phyloP scores from a whole-genome alignment of 2,113 vertebrate species.

The Leuciscus idus region DNA sequence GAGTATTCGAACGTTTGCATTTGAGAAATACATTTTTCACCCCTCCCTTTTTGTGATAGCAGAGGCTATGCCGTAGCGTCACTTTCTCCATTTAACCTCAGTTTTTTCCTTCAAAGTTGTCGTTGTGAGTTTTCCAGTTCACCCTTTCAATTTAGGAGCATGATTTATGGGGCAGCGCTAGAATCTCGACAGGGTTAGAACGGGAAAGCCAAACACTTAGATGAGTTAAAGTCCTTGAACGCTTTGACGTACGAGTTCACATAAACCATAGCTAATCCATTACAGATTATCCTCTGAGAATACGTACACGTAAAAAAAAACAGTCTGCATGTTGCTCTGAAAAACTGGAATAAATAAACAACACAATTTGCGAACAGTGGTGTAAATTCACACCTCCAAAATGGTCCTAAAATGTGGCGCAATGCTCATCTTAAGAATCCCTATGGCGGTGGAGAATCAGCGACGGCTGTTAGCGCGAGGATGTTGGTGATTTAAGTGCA shows the following conservation, averaged over 20 bases:
- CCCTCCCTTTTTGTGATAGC: background rate
- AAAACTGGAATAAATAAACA: constrained; percentile 49
- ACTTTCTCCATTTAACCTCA: constrained; percentile 44
- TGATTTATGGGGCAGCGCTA: constrained; percentile 41
- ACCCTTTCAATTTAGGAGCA: constrained; percentile 20
- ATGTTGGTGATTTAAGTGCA: constrained; percentile 36
- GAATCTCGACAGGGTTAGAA: constrained; percentile 16
- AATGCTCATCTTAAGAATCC: background rate
- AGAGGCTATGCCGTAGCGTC: constrained; percentile 24
- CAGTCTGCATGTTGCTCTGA: background rate
- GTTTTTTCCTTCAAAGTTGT: constrained; percentile 1
- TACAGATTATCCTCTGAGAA: constrained; percentile 38
- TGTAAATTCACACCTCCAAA: constrained; percentile 30
- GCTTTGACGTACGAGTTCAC: constrained; percentile 27
- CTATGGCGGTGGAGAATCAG: constrained; percentile 30
- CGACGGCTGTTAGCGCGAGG: constrained; percentile 11
- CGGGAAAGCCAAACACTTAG: constrained; percentile 17
- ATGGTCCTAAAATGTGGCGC: constrained; percentile 20
- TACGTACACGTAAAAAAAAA: constrained; percentile 35
- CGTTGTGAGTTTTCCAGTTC: constrained; percentile 37
- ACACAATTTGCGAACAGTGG: constrained; percentile 19
- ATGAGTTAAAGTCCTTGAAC: constrained; percentile 37
- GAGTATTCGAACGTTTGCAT: constrained; percentile 20
- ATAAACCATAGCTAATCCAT: constrained; percentile 49
- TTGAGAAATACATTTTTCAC: constrained; percentile 41